Base-by-base conservation (phyloP, 2,888 invertebrate genomes). In the Eristalis tenax region DNA sequence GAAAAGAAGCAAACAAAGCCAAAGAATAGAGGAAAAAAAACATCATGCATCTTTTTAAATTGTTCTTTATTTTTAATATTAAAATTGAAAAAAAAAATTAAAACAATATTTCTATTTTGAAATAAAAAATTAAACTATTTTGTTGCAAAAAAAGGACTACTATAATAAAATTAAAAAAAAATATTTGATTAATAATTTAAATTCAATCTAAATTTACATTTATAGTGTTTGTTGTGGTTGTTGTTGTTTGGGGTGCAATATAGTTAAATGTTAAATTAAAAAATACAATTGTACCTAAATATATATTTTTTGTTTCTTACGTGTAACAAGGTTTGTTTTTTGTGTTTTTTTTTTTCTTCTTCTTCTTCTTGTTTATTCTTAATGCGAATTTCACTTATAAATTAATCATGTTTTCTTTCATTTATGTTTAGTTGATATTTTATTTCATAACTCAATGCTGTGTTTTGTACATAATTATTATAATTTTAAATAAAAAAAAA, bases 71-170 rank as follows among this genome's bases (percentile, higher is more conserved):
- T 83, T 78, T 83, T 87, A 77, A 86, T 82, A 76, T 73, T 83
- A 64, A 81, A 77, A 68, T 75, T 75, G 69, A 70, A 82, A 74
- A 79, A 71, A 69, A 71, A 69, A 78, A 66, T 63, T 79, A 68
- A 87, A 87, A 87, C 83, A 87, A 87, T 87, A 83, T 83, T 79
- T 83, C 78, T 80, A 83, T 76, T 50, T 69, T 83, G 83, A 87
- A 86, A 86, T 86, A 86, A 79, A 86, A 83, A 87, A 87, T 87
- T 87, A 87, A 73, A 83, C 87, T 87, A 87, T 70, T 80, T 86
- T 77, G 59, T 84, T 81, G 65, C 78, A 78, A 87, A 83, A 81
- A 78, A 77, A 77, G 56, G 65, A 68, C 71, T 83, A 87, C 78
- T 76, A 81, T 65, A 87, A 83, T 80, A 80, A 73, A 87, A 80